Conservation (phyloP, 2,113 vertebrate genomes). For the Laterallus jamaicensis region DNA sequence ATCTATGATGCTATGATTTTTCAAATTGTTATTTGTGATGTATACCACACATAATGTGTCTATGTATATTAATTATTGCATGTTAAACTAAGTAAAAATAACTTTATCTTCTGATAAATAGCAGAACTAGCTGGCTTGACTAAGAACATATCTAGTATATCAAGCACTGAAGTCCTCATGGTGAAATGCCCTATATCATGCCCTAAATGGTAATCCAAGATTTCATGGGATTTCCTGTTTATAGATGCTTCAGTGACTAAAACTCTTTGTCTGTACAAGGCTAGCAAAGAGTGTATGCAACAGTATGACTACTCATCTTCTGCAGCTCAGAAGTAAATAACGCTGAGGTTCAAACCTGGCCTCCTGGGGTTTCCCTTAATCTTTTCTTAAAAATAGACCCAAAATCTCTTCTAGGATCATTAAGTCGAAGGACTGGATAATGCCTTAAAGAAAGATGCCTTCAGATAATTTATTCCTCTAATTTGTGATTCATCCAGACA, state of each 20-base stretch:
- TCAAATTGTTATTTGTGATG: background rate
- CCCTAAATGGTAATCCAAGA: background rate
- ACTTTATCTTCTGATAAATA: background rate
- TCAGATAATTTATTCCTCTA: background rate
- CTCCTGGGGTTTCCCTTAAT: background rate
- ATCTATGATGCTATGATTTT: too few species aligned
- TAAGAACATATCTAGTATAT: background rate
- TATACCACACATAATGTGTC: background rate
- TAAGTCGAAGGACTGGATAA: background rate
- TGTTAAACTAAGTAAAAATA: background rate
- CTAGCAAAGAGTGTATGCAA: background rate
- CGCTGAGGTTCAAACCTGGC: background rate
- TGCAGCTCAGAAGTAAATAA: background rate
- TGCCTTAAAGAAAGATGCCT: background rate
- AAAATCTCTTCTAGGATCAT: background rate
- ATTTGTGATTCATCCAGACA: background rate
- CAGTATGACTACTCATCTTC: background rate
- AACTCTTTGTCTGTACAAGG: background rate
- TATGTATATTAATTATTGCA: background rate
- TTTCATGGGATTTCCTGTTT: background rate
- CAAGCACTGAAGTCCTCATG: background rate
- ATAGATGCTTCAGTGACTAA: background rate
- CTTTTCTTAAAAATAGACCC: background rate
- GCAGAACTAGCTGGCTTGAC: background rate
- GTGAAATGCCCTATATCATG: background rate